These are phyloP conservation scores for Spodoptera frugiperda DNA, from an alignment of 1,140 invertebrate species.

Conservation along the genomic window DNA sequence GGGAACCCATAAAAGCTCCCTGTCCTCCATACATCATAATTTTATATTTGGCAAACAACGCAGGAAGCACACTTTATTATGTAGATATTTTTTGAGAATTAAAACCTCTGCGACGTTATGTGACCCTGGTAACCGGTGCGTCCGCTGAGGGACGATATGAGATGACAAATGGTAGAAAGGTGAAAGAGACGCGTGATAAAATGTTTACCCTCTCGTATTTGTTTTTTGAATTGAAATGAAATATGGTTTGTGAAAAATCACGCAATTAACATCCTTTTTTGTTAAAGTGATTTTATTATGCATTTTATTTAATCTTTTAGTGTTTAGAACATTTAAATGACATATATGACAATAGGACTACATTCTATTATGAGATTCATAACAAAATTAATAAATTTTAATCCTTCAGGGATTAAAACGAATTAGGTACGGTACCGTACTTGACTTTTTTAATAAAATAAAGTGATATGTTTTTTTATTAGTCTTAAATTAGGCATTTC, in stretches of 20 bases:
- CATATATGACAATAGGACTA: too few relatives aligned
- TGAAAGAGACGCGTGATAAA: conserved; percentile 3
- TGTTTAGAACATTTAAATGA: too few relatives aligned
- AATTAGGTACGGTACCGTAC: too few relatives aligned
- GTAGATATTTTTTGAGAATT: conserved; percentile 34
- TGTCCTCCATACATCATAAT: conserved; percentile 25
- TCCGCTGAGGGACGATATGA: conserved; percentile 14
- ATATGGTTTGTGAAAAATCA: neutral
- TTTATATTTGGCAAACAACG: conserved; percentile 34
- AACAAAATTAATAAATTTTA: too few relatives aligned
- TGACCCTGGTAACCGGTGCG: neutral
- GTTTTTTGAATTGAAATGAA: conserved; percentile 3
- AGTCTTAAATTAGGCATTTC: too few relatives aligned
- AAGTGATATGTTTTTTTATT: too few relatives aligned
- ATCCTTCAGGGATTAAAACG: too few relatives aligned
- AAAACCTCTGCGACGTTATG: conserved; percentile 26
- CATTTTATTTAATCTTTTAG: too few relatives aligned
- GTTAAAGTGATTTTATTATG: too few relatives aligned
- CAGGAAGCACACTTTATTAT: conserved; percentile 13
- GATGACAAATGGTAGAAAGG: conserved; percentile 32
- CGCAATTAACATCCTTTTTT: too few relatives aligned
- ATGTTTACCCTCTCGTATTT: conserved; percentile 13
- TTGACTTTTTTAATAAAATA: too few relatives aligned
- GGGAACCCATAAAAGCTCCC: conserved; percentile 1
- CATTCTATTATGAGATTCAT: too few relatives aligned